Percentiles rank a stretch among this genome's conserved stretches.
These are phyloP conservation scores for Pheosia gnoma DNA, from an alignment of 2,888 invertebrate genomes.

Conservation along the genomic window DNA sequence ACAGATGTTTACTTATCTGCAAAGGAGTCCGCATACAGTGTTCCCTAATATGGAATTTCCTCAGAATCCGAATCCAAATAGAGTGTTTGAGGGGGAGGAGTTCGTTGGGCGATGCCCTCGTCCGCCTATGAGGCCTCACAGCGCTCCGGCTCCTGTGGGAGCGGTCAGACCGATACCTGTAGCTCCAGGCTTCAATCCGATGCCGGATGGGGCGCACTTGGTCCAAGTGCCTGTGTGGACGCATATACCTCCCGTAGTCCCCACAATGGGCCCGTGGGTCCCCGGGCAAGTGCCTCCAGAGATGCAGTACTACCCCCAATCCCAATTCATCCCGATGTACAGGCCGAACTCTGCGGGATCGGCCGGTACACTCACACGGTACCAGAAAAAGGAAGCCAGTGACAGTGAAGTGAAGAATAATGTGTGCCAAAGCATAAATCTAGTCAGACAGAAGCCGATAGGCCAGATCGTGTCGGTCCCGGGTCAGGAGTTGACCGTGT, in stretches of 20 bases:
- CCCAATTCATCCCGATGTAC: slow-evolving; percentile 76
- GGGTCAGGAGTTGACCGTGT: slow-evolving; percentile 76
- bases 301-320: slow-evolving; percentile 77
- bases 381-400: slow-evolving; percentile 68
- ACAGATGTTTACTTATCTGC: slow-evolving; percentile 76
- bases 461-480: slow-evolving; percentile 78
- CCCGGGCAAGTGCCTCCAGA: slow-evolving; percentile 68
- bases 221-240: slow-evolving; percentile 77
- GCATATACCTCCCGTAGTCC: slow-evolving; percentile 68
- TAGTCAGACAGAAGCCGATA: slow-evolving; percentile 80
- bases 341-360: slow-evolving; percentile 77
- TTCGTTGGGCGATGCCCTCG: slow-evolving; percentile 66
- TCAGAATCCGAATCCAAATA: slow-evolving; percentile 50
- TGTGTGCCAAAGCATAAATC: slow-evolving; percentile 82
- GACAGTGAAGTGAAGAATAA: slow-evolving; percentile 65
- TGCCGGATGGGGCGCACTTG: slow-evolving; percentile 68
- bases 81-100: slow-evolving; percentile 71
- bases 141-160: slow-evolving; percentile 69
- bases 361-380: slow-evolving; percentile 76
- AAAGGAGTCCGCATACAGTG: slow-evolving; percentile 74
- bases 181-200: slow-evolving; percentile 56
- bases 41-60: slow-evolving; percentile 71
- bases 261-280: slow-evolving; percentile 71
- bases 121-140: slow-evolving; percentile 68
- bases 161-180: slow-evolving; percentile 67